These are phyloP conservation scores for Eupleurogrammus muticus DNA, from an alignment of 2,797 vertebrate genomes.

Conservation along the genomic window DNA sequence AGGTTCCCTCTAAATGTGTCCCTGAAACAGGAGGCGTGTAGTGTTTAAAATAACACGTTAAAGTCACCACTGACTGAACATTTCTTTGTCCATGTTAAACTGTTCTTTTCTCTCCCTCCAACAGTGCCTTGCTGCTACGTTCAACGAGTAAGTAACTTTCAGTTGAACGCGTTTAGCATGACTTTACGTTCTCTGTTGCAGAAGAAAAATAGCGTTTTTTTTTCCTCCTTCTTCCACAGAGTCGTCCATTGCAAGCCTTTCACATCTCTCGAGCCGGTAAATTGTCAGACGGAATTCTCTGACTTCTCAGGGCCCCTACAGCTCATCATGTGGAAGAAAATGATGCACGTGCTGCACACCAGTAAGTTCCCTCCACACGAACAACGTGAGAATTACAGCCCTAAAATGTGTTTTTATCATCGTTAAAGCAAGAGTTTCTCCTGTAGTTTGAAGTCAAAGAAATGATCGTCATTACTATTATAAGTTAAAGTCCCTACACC, in stretches of 20 bases:
- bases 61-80: neutral
- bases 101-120: neutral
- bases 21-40: neutral
- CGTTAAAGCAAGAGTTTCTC: too few species aligned
- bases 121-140: constrained; percentile 73
- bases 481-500: too few species aligned
- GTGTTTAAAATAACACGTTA: neutral
- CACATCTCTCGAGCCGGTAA: constrained; percentile 64
- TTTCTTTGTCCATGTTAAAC: neutral
- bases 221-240: constrained; percentile 49
- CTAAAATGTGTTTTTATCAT: too few species aligned
- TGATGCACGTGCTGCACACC: constrained; percentile 87
- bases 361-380: constrained; percentile 68
- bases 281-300: constrained; percentile 76
- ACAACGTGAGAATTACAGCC: too few species aligned
- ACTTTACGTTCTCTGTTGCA: neutral
- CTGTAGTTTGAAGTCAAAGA: too few species aligned
- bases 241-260: constrained; percentile 65
- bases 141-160: constrained; percentile 70
- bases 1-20: too few species aligned
- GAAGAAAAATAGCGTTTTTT: neutral
- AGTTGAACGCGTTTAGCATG: neutral
- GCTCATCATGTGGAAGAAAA: constrained; percentile 88
- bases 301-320: constrained; percentile 86
- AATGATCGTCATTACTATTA: too few species aligned